Conservation (phyloP, 2,797 vertebrate species). For the Silurus aristotelis region DNA sequence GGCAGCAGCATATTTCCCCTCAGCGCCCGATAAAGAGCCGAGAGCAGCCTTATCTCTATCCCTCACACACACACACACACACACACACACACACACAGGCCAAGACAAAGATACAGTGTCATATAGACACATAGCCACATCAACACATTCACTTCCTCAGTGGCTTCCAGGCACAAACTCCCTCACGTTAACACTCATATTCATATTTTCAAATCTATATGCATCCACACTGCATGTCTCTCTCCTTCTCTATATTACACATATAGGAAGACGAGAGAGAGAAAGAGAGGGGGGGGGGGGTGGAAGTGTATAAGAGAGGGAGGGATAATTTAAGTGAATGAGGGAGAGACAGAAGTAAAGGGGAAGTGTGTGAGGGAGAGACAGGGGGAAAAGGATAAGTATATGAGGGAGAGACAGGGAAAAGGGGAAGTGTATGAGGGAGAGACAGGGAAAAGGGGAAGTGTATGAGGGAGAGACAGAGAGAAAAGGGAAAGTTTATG, state of each 20-base stretch:
- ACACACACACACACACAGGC: constrained; percentile 35
- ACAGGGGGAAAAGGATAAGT: not conserved
- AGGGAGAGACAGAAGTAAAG: not conserved
- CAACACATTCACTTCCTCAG: constrained; percentile 16
- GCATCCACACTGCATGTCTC: not conserved
- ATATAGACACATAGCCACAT: constrained; percentile 24
- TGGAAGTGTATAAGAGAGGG: not conserved
- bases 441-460: not conserved
- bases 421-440: not conserved
- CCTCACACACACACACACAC: constrained; percentile 49
- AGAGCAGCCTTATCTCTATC: constrained; percentile 86
- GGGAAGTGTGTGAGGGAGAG: not conserved
- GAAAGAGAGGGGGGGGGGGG: not conserved
- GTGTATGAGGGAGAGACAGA: not conserved
- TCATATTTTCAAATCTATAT: constrained; percentile 4
- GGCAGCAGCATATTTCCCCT: constrained; percentile 97
- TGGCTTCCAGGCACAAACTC: constrained; percentile 14
- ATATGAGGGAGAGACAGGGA: not conserved
- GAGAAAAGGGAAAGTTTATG: not conserved
- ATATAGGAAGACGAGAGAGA: no score
- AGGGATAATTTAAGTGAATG: not conserved
- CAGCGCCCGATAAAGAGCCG: constrained; percentile 92
- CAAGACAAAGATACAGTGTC: constrained; percentile 71
- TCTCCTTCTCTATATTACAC: not conserved
- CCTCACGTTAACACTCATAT: not conserved